Percentiles rank a stretch among this genome's conserved stretches.
Evolutionary conservation across 2,888 invertebrate species (phyloP).

Genomic region (Tigriopus californicus): DNA sequence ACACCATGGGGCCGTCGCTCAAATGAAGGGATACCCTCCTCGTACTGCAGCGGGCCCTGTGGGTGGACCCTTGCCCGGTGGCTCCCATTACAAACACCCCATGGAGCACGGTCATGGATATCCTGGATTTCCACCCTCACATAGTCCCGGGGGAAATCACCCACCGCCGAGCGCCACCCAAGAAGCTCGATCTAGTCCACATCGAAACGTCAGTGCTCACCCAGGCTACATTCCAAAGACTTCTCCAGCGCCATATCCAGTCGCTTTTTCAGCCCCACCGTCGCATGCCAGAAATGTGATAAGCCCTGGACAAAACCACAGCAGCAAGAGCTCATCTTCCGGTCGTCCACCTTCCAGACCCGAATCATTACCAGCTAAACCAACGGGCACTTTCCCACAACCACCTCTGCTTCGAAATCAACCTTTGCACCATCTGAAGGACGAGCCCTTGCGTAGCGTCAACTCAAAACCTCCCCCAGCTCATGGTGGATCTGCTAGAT

Average conservation of each 20-base stretch:
- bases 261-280: constrained; percentile 19
- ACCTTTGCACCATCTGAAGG: no score
- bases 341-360: constrained; percentile 22
- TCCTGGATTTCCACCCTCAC: no score
- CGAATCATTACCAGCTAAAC: constrained; percentile 21
- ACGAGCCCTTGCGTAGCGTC: constrained; percentile 8
- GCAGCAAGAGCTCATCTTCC: neutral
- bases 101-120: no score
- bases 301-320: constrained; percentile 18
- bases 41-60: no score
- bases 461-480: constrained; percentile 10
- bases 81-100: no score
- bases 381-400: constrained; percentile 15
- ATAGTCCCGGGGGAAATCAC: neutral
- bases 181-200: neutral
- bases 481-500: neutral
- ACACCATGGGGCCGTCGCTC: no score
- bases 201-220: neutral
- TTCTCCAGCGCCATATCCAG: constrained; percentile 5
- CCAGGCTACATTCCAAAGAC: no score
- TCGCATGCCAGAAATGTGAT: constrained; percentile 16
- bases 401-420: no score
- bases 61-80: no score
- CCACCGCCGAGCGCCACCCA: neutral
- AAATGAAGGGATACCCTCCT: no score